A percentile compares a stretch with the other conserved stretches of the same genome.
These are phyloP conservation scores for Tenthredo scrophulariae DNA, from an alignment of 2,888 invertebrate genomes.

Conservation along the genomic window DNA sequence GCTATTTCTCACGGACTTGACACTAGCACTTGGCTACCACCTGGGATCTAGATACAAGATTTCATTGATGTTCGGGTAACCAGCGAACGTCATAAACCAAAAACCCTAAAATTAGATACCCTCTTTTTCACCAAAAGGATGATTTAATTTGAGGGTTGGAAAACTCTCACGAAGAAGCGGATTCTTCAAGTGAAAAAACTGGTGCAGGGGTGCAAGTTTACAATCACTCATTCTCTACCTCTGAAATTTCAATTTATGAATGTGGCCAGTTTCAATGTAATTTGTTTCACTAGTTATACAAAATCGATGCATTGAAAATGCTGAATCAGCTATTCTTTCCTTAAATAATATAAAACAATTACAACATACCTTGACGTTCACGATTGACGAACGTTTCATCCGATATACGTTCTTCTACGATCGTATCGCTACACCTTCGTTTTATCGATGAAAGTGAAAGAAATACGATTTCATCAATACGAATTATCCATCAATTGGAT, in stretches of 20 bases:
- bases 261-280: neutral
- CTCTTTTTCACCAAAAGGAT: neutral
- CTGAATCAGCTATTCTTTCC: neutral
- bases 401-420: neutral
- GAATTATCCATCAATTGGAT: neutral
- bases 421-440: neutral
- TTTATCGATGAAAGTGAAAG: neutral
- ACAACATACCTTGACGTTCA: neutral
- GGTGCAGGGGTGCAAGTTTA: too few species aligned
- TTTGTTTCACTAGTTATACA: neutral
- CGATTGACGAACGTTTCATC: neutral
- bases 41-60: neutral
- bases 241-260: neutral
- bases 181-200: neutral
- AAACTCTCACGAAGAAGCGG: neutral
- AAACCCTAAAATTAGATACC: neutral
- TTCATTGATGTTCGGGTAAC: neutral
- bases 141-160: neutral
- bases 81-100: neutral
- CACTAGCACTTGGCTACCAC: neutral
- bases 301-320: neutral
- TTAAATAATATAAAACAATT: neutral
- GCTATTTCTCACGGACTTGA: conserved; percentile 29
- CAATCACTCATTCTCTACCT: neutral
- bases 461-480: neutral